Conservation (phyloP, 2,888 invertebrate species). For the Podabrus alpinus region DNA sequence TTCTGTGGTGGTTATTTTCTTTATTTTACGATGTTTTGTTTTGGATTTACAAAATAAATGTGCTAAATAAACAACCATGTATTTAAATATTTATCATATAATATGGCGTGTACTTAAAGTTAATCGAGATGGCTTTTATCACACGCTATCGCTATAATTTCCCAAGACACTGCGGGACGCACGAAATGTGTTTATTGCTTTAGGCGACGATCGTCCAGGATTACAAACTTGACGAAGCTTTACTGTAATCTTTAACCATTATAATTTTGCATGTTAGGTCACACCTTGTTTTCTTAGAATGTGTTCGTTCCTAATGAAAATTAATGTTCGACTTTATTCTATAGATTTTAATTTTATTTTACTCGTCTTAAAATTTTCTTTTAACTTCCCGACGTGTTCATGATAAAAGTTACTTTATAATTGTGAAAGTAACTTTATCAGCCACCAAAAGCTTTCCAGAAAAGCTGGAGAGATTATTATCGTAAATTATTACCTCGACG, state of each 20-base stretch:
- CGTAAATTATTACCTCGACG: slow-evolving; percentile 28
- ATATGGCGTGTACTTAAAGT: slow-evolving; percentile 20
- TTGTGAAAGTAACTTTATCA: slow-evolving; percentile 26
- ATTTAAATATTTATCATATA: slow-evolving; percentile 4
- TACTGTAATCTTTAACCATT: slow-evolving; percentile 28
- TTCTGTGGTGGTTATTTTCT: not conserved
- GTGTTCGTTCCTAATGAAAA: slow-evolving; percentile 22
- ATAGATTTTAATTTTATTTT: slow-evolving; percentile 19
- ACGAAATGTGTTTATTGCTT: slow-evolving; percentile 29
- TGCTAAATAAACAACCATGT: not conserved
- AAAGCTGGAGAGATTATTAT: slow-evolving; percentile 25
- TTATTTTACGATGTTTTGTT: not conserved
- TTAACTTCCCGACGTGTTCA: slow-evolving; percentile 23
- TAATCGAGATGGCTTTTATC: slow-evolving; percentile 23
- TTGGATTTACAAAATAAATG: not conserved
- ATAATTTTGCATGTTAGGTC: slow-evolving; percentile 23
- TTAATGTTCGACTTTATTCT: slow-evolving; percentile 15
- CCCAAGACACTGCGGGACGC: slow-evolving; percentile 26
- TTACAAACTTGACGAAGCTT: slow-evolving; percentile 28
- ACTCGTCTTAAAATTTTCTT: slow-evolving; percentile 14
- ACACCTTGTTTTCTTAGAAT: slow-evolving; percentile 27
- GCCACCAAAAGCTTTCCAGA: slow-evolving; percentile 21
- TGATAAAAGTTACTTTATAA: slow-evolving; percentile 30
- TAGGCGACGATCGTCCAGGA: slow-evolving; percentile 27
- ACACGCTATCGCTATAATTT: slow-evolving; percentile 29